Evolutionary conservation across 2,888 invertebrate species (phyloP).

Genomic region (Epistrophe eligans): DNA sequence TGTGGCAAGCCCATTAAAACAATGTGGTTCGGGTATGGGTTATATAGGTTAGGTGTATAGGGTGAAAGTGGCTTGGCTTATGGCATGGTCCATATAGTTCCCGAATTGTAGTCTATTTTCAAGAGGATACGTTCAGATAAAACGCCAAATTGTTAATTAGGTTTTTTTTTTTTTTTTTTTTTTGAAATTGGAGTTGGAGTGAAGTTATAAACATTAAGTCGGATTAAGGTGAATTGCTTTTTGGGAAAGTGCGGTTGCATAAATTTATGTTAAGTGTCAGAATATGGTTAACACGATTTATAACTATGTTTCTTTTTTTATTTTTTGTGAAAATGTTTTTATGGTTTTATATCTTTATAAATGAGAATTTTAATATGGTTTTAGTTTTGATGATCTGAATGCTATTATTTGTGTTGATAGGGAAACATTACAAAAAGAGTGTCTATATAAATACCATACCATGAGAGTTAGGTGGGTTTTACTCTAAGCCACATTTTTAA

Average conservation of each 20-base stretch:
- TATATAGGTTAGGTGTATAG: neutral
- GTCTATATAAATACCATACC: too few relatives aligned
- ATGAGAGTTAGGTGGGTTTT: too few relatives aligned
- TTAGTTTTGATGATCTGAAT: too few relatives aligned
- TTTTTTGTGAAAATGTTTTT: neutral
- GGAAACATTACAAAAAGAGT: too few relatives aligned
- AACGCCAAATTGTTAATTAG: conserved; percentile 42
- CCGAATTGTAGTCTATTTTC: conserved; percentile 1
- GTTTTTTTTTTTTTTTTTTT: conserved; percentile 9
- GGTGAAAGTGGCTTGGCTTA: conserved; percentile 21
- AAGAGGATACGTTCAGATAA: conserved; percentile 22
- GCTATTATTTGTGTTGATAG: too few relatives aligned
- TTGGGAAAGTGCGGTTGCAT: conserved; percentile 24
- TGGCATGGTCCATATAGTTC: conserved; percentile 2
- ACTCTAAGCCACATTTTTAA: too few relatives aligned
- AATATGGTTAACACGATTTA: conserved; percentile 23
- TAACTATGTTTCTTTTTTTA: neutral
- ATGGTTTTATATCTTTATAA: neutral
- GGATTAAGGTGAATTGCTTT: conserved; percentile 17
- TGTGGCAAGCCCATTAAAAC: conserved; percentile 58
- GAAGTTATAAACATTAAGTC: conserved; percentile 31
- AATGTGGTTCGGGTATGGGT: conserved; percentile 19
- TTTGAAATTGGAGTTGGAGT: neutral
- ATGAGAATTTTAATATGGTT: neutral
- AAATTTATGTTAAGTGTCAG: conserved; percentile 37